Conservation (phyloP, 2,888 invertebrate genomes). For the Ormia ochracea region DNA sequence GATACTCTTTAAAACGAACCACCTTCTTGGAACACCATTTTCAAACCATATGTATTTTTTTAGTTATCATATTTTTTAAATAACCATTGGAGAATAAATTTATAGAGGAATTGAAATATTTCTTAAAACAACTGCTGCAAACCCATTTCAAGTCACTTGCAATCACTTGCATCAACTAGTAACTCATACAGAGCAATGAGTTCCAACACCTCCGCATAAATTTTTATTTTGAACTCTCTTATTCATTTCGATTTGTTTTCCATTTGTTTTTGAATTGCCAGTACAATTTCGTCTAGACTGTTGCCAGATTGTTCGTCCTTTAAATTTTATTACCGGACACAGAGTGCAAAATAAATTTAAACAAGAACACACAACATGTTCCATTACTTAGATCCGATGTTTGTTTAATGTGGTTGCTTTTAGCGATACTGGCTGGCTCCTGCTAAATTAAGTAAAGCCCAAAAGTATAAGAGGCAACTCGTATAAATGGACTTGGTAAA, state of each 20-base stretch:
- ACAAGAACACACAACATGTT: background rate
- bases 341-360: background rate
- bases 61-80: too few species aligned
- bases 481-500: slow-evolving; percentile 20
- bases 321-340: background rate
- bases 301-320: background rate
- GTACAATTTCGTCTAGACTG: background rate
- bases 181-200: too few species aligned
- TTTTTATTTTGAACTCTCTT: background rate
- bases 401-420: slow-evolving; percentile 4
- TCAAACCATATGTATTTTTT: too few species aligned
- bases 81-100: too few species aligned
- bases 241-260: background rate
- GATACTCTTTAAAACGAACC: too few species aligned
- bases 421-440: background rate
- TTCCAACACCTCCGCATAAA: background rate
- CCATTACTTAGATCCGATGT: background rate
- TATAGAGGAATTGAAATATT: too few species aligned
- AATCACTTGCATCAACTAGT: too few species aligned
- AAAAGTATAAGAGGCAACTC: slow-evolving; percentile 14
- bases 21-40: too few species aligned
- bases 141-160: too few species aligned
- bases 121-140: too few species aligned
- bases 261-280: background rate
- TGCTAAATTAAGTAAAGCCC: slow-evolving; percentile 20